Evolutionary conservation across 2,113 vertebrate species (phyloP), one percentile per base, ranked within the genome.

Genomic region (Syrmaticus mikado): DNA sequence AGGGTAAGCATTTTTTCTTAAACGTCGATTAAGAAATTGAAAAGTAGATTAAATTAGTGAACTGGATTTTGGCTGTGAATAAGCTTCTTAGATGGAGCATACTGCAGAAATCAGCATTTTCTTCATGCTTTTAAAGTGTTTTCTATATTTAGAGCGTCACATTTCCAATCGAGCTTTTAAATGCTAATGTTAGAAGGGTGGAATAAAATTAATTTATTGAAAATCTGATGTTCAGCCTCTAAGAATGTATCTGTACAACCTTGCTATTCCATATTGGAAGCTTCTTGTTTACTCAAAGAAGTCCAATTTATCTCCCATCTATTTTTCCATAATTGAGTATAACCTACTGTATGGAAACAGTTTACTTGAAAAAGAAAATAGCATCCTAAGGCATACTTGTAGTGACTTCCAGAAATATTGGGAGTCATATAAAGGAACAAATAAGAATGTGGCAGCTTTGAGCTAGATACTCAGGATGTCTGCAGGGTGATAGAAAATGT

Each of bases 31-130:
- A 80, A 87, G 80, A 92, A 71, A 32, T 94, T 82, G 58, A 38
- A 83, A 84, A 92, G 65, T 67, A 84, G 61, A 80, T 93, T 60
- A 80, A 87, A 82, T 91, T 77, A 34, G 92, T 79, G 62, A 91
- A 89, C 62, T 71, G 32, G 64, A 14, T 93, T 43, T 82, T 83
- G 79, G 7, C 68, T 93, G 57, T 85, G 68, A 91, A 91, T 79
- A 90, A 90, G 57, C 13, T 57, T 30, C 34, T 57, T 74, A 91
- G 87, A 74, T 36, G 45, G 74, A 72, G 55, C n/a, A 46, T 41
- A 53, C 30, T 3, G 11, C 41, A 94, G 46, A 94, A 85, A 80
- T 93, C 41, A 87, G 38, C 43, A 57, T 90, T 82, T 91, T 93
- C 50, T 93, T 89, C 48, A 45, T 8, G 46, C 21, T 74, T 93